Conservation (phyloP, 2,113 vertebrate species). For the Sinocyclocheilus rhinocerous region DNA sequence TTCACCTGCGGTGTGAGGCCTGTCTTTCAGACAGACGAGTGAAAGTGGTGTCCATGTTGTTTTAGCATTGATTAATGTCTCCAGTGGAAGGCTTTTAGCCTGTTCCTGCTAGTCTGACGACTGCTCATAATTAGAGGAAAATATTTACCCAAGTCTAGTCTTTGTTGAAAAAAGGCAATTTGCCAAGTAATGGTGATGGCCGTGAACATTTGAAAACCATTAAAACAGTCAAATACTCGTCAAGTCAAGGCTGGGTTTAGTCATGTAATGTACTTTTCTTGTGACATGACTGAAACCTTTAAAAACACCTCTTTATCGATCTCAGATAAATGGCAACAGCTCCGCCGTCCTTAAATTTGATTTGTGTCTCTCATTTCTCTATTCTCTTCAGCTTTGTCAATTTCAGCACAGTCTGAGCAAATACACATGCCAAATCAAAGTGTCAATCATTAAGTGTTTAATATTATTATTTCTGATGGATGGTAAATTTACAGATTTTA, state of each 20-base stretch:
- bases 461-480: background rate
- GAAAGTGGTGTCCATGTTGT: slow-evolving; percentile 20
- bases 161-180: slow-evolving; percentile 36
- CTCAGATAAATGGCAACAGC: slow-evolving; percentile 7
- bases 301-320: slow-evolving; percentile 11
- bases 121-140: slow-evolving; percentile 31
- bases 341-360: background rate
- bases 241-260: background rate
- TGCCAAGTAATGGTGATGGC: slow-evolving; percentile 30
- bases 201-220: slow-evolving; percentile 39
- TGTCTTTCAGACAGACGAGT: slow-evolving; percentile 19
- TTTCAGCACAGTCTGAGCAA: background rate
- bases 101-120: slow-evolving; percentile 24
- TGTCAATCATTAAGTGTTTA: background rate
- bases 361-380: slow-evolving; percentile 15
- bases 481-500: background rate
- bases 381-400: background rate
- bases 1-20: slow-evolving; percentile 15
- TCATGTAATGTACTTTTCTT: background rate
- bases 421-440: background rate
- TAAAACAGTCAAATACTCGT: background rate
- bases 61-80: slow-evolving; percentile 45
- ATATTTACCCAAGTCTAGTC: slow-evolving; percentile 35
- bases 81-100: slow-evolving; percentile 25
- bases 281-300: slow-evolving; percentile 10